Evolutionary conservation across 2,113 vertebrate genomes (phyloP).

Genomic region (Gymnogyps californianus): DNA sequence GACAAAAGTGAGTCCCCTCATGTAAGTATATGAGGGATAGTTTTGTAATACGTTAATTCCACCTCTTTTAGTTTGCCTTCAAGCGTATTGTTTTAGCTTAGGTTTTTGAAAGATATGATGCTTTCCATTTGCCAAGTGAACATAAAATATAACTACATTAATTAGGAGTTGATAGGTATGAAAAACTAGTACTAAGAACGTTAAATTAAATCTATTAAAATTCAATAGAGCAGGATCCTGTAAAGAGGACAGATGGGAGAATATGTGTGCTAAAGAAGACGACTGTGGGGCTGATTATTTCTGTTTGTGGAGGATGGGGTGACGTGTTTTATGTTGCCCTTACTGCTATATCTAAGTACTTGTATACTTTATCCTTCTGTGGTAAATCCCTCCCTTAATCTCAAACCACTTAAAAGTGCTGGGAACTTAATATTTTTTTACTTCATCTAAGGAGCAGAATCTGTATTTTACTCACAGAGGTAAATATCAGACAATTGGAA

Average conservation of each 20-base stretch:
- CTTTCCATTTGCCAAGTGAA: slow-evolving; percentile 60
- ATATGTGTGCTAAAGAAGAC: background rate
- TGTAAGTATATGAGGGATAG: background rate
- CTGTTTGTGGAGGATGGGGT: background rate
- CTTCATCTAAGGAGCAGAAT: background rate
- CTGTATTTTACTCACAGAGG: background rate
- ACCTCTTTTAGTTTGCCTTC: slow-evolving; percentile 30
- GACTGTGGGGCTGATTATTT: background rate
- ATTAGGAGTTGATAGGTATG: slow-evolving; percentile 58
- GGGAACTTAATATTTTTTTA: background rate
- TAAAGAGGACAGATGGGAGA: background rate
- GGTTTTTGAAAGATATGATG: slow-evolving; percentile 59
- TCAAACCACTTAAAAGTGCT: background rate
- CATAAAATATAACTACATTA: slow-evolving; percentile 60
- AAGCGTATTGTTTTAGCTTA: slow-evolving; percentile 54
- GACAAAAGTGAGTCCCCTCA: background rate
- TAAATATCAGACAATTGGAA: background rate
- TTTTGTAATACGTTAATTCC: background rate
- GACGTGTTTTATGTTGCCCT: background rate
- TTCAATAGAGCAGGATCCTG: background rate
- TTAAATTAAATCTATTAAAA: slow-evolving; percentile 44
- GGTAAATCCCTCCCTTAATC: background rate
- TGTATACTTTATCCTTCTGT: background rate
- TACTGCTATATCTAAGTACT: background rate
- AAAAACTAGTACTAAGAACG: slow-evolving; percentile 54